A percentile compares a stretch with the other conserved stretches of the same genome.
phyloP scores from a whole-genome alignment of 2,888 invertebrate species.

The Myopa testacea region DNA sequence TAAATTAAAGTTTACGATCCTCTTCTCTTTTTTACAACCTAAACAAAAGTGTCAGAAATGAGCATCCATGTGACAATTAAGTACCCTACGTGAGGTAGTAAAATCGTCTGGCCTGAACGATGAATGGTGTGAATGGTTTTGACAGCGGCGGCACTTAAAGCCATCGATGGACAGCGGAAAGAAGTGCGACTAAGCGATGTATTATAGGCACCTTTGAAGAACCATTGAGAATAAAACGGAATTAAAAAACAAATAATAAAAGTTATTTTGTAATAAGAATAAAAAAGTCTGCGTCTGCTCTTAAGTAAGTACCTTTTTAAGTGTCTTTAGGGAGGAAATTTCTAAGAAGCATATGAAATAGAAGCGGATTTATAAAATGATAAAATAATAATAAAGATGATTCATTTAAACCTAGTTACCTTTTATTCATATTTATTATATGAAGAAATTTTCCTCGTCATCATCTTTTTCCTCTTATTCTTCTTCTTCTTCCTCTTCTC shows the following conservation, averaged over 20 bases:
- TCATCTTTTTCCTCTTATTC: background rate
- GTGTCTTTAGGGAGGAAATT: too few species aligned
- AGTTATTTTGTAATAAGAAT: too few species aligned
- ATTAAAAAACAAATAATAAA: background rate
- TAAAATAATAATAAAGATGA: too few species aligned
- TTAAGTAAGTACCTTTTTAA: too few species aligned
- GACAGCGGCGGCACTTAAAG: background rate
- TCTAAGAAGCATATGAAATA: too few species aligned
- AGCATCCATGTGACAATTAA: constrained; percentile 28
- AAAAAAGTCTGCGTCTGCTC: too few species aligned
- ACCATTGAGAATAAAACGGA: background rate
- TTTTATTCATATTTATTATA: background rate
- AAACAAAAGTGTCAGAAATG: constrained; percentile 23
- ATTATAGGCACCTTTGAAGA: background rate
- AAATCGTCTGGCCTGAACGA: background rate
- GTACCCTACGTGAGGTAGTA: constrained; percentile 26
- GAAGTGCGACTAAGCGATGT: background rate
- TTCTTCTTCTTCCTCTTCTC: too few species aligned
- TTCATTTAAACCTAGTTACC: background rate
- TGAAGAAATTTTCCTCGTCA: background rate
- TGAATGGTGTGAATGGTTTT: background rate
- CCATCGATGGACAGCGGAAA: background rate
- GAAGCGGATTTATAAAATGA: too few species aligned
- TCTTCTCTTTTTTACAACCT: background rate
- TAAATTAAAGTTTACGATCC: constrained; percentile 12